phyloP scores from a whole-genome alignment of 2,113 vertebrate species.

The Miniopterus natalensis region DNA sequence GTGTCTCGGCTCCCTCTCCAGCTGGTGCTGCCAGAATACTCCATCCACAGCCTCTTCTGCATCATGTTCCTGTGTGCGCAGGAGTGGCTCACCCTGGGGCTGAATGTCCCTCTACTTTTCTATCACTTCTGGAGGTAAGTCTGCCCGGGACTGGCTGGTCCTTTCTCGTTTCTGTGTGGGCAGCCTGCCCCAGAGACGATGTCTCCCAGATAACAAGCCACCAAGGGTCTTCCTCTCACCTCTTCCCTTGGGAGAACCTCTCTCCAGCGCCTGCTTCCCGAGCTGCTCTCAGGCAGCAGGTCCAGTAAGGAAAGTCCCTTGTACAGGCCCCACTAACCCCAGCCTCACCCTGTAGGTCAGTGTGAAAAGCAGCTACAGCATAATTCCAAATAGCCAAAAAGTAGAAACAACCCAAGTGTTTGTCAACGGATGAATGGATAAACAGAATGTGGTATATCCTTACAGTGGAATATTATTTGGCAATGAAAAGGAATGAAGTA shows the following conservation, averaged over 20 bases:
- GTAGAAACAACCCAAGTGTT: not conserved
- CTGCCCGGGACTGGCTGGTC: not conserved
- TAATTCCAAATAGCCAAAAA: not conserved
- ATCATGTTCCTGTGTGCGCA: conserved; percentile 99
- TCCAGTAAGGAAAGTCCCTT: not conserved
- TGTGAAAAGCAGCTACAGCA: not conserved
- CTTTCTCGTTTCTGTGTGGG: not conserved
- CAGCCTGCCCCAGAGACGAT: not conserved
- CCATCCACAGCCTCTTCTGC: conserved; percentile 98
- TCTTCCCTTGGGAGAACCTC: too few species aligned
- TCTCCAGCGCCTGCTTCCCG: too few species aligned
- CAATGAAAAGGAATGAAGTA: not conserved
- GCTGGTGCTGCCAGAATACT: conserved; percentile 98
- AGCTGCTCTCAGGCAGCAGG: not conserved
- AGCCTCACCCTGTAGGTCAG: not conserved
- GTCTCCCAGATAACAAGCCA: not conserved
- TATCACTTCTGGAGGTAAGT: conserved; percentile 99
- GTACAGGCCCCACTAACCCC: fast-evolving
- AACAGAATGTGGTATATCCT: not conserved
- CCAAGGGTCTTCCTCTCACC: not conserved
- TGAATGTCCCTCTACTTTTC: conserved; percentile 97
- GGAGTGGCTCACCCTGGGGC: conserved; percentile 97
- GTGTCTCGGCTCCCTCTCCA: conserved; percentile 79
- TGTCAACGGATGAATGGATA: too few species aligned
- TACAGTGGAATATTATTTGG: not conserved